Conservation (phyloP, 2,797 vertebrate genomes). For the Lemur catta region DNA sequence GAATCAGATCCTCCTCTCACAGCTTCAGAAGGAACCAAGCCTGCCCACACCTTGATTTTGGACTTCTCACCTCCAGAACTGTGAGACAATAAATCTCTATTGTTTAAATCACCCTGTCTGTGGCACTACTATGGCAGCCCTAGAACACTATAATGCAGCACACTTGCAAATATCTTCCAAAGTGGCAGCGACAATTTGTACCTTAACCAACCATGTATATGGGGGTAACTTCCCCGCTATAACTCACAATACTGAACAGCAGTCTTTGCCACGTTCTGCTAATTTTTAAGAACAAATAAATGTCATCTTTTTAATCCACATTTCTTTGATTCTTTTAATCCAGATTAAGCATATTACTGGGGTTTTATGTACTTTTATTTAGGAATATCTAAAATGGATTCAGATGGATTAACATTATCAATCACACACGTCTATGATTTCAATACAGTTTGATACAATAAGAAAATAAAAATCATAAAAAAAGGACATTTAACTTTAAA, state of each 20-base stretch:
- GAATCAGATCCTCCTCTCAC: neutral
- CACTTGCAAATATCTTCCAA: neutral
- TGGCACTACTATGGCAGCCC: neutral
- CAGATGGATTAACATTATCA: conserved; percentile 92
- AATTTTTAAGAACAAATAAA: neutral
- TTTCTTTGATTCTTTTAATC: neutral
- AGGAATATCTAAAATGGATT: conserved; percentile 90
- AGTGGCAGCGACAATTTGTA: neutral
- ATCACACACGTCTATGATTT: conserved; percentile 92
- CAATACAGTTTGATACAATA: conserved; percentile 93
- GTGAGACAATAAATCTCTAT: neutral
- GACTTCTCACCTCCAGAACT: neutral
- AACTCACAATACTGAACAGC: neutral
- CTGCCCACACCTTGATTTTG: neutral
- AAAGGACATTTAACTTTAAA: conserved; percentile 87
- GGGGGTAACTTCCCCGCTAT: accelerated
- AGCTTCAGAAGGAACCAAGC: neutral
- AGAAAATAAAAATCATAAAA: conserved; percentile 86
- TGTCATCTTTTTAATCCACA: neutral
- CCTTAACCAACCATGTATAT: neutral
- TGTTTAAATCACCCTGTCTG: neutral
- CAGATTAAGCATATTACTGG: neutral
- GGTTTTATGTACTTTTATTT: conserved; percentile 32
- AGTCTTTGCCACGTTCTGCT: neutral
- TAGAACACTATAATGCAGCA: neutral